A percentile compares a stretch with the other conserved stretches of the same genome.
Conservation (phyloP, 2,113 vertebrate genomes). For the Hippolais icterina region DNA sequence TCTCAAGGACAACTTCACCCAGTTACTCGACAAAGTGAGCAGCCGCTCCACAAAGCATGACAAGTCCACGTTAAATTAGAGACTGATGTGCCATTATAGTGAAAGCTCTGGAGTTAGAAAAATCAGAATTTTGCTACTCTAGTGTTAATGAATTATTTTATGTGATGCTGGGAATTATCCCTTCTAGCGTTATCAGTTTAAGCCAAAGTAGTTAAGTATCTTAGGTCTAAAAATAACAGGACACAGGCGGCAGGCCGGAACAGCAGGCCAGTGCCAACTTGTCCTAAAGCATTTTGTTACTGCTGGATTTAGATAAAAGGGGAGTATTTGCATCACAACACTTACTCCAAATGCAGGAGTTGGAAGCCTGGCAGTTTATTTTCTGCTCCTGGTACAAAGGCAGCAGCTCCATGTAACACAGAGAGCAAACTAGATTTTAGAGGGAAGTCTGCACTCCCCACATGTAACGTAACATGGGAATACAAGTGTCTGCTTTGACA, state of each 20-base stretch:
- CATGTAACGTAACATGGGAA: accelerated
- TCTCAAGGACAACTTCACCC: neutral
- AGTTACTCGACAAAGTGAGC: neutral
- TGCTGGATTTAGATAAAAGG: neutral
- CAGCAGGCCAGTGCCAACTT: neutral
- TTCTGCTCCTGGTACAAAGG: neutral
- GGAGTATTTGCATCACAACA: neutral
- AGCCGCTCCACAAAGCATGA: neutral
- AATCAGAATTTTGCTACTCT: neutral
- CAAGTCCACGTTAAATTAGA: neutral
- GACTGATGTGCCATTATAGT: neutral
- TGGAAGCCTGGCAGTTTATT: neutral
- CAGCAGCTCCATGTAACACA: neutral
- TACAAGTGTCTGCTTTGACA: neutral
- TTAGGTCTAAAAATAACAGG: constrained; percentile 50
- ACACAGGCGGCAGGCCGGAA: neutral
- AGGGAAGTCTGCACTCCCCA: neutral
- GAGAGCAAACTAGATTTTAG: neutral
- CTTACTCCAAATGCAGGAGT: neutral
- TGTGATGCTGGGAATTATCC: constrained; percentile 14
- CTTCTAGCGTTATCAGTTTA: neutral
- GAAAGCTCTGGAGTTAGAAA: neutral
- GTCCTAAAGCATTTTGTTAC: neutral
- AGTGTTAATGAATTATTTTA: neutral
- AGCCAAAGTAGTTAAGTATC: constrained; percentile 46